Evolutionary conservation across 2,888 invertebrate genomes (phyloP).

Genomic region (Carcina quercana): DNA sequence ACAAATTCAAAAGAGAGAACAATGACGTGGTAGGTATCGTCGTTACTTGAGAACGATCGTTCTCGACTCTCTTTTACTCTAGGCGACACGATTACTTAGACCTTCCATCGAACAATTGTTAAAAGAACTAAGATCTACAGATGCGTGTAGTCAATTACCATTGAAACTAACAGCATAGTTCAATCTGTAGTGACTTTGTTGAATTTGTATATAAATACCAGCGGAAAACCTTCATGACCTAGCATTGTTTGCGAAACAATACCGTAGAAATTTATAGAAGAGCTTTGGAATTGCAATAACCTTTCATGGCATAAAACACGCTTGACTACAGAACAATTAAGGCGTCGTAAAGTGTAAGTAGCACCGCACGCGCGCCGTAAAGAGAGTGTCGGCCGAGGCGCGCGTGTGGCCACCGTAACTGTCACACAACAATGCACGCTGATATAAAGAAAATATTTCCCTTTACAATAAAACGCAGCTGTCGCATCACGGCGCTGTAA

Average conservation of each 20-base stretch:
- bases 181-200: too few relatives aligned
- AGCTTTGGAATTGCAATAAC: too few relatives aligned
- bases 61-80: conserved; percentile 34
- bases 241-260: too few relatives aligned
- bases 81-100: conserved; percentile 26
- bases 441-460: conserved; percentile 74
- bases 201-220: too few relatives aligned
- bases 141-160: too few relatives aligned
- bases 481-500: conserved; percentile 6
- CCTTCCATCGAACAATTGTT: too few relatives aligned
- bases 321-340: too few relatives aligned
- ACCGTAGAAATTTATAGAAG: too few relatives aligned
- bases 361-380: conserved; percentile 38
- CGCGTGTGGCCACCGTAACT: conserved; percentile 68
- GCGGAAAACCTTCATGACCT: too few relatives aligned
- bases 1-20: conserved; percentile 64
- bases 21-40: conserved; percentile 55
- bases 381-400: conserved; percentile 37
- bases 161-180: too few relatives aligned
- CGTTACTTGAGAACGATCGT: conserved; percentile 41
- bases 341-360: conserved; percentile 47
- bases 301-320: too few relatives aligned
- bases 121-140: too few relatives aligned
- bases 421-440: conserved; percentile 64
- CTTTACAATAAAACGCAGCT: conserved; percentile 58